Base-by-base conservation (phyloP, 35 echinoderm and acorn worm genomes). In the Strongylocentrotus purpuratus region DNA sequence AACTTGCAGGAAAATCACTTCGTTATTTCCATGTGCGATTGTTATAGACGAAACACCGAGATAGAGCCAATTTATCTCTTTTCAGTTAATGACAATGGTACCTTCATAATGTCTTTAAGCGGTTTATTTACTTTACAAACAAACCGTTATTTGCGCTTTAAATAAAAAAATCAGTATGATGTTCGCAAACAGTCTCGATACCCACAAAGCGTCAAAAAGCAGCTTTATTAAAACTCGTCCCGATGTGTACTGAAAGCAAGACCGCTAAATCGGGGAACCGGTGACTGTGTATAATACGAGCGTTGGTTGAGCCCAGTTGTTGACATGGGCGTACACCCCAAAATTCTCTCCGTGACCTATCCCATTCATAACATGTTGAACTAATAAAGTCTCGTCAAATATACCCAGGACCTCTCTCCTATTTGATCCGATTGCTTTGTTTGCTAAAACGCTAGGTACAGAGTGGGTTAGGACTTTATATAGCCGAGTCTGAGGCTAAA, bases 311-410 rank as follows among this genome's bases (percentile, higher is more conserved):
- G 65, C 65, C 25, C 22, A 28, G 28, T 78, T 28, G 65, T 78
- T 78, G 65, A 78, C 65, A 78, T 28, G 65, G 65, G 65, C 65
- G 65, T 78, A 78, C 65, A 78, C 65, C 65, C 50, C 18, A 22
- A 78, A 78, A 78, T 78, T 78, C 65, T 78, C 65, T 78, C 25
- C 65, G 65, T 78, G 65, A 78, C 65, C 65, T n/a, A 18, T 78
- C 25, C 65, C 65, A 78, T 78, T 78, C 65, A 78, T 78, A 78
- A 78, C 65, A 78, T 78, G 65, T 78, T 78, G 65, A 78, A 78
- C 65, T 78, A 78, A 78, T 78, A 78, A 78, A 78, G 65, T 78
- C 65, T 78, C 65, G 65, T 78, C 65, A 78, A 78, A 78, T 78
- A 78, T 78, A 5, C 65, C 65, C 25, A 78, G 65, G 65, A 78